These are phyloP conservation scores for Lycodopsis pacificus DNA, from an alignment of 2,797 vertebrate species.

Conservation along the genomic window DNA sequence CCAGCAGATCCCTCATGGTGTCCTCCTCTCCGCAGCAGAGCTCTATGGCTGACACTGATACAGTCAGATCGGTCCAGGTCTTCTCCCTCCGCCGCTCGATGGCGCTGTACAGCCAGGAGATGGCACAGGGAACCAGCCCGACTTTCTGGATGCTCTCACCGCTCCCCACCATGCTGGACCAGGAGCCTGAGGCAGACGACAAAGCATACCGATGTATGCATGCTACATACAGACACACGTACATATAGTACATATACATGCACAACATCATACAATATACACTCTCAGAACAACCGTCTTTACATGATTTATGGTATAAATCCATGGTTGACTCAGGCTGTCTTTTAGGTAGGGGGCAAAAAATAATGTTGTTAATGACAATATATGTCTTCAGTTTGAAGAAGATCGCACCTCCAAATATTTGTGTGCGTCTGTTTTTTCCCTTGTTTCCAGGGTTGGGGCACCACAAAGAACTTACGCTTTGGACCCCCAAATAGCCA, in stretches of 20 bases:
- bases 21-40: slow-evolving; percentile 96
- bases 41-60: slow-evolving; percentile 96
- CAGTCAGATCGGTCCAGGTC: slow-evolving; percentile 94
- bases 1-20: slow-evolving; percentile 92
- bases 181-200: slow-evolving; percentile 87
- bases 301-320: not conserved
- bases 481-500: not conserved
- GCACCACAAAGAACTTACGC: not conserved
- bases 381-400: no score
- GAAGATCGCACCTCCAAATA: not conserved
- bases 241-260: not conserved
- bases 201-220: slow-evolving; percentile 9
- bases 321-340: not conserved
- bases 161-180: slow-evolving; percentile 96
- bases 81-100: slow-evolving; percentile 95
- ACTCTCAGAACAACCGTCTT: not conserved
- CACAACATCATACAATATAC: not conserved
- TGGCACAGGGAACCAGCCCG: slow-evolving; percentile 95
- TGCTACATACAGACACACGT: not conserved
- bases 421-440: not conserved
- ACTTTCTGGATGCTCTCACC: slow-evolving; percentile 92
- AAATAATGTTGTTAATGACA: not conserved
- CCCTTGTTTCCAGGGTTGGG: not conserved
- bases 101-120: slow-evolving; percentile 97
- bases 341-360: not conserved